These are phyloP conservation scores for Sinocyclocheilus anshuiensis DNA, from an alignment of 2,113 vertebrate species.

Conservation along the genomic window DNA sequence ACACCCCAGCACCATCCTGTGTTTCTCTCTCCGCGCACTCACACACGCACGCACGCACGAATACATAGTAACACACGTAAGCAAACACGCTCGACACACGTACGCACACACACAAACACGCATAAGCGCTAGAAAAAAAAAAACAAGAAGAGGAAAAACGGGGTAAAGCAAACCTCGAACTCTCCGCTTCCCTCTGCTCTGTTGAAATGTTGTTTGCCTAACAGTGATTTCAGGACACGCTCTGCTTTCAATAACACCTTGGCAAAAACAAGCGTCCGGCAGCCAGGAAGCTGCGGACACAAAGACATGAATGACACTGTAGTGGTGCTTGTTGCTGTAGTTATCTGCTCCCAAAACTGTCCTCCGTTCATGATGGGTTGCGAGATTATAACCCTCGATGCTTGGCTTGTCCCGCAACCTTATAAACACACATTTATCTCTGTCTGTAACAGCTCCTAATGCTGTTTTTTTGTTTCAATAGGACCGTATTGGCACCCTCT, in stretches of 20 bases:
- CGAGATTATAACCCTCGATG: neutral
- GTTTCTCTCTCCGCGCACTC: conserved; percentile 46
- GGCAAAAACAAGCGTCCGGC: conserved; percentile 57
- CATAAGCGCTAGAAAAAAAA: neutral
- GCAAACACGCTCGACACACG: neutral
- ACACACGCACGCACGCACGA: neutral
- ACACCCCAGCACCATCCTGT: conserved; percentile 33
- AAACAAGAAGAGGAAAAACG: neutral
- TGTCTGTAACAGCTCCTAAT: conserved; percentile 17
- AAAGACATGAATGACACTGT: conserved; percentile 51
- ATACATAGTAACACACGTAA: conserved; percentile 1
- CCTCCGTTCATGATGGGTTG: conserved; percentile 9
- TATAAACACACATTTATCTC: conserved; percentile 18
- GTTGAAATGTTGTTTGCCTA: conserved; percentile 75
- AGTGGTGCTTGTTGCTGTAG: conserved; percentile 42
- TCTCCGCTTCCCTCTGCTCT: conserved; percentile 41
- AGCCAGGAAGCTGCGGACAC: conserved; percentile 38
- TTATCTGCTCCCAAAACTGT: conserved; percentile 19
- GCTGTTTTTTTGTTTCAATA: conserved; percentile 4
- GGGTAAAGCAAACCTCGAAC: conserved; percentile 45
- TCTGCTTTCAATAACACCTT: conserved; percentile 63
- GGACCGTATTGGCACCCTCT: conserved; percentile 20
- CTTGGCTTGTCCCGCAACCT: neutral
- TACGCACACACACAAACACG: neutral
- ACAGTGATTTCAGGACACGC: conserved; percentile 56